Evolutionary conservation across 2,888 invertebrate species (phyloP).

Genomic region (Pyralis farinalis): DNA sequence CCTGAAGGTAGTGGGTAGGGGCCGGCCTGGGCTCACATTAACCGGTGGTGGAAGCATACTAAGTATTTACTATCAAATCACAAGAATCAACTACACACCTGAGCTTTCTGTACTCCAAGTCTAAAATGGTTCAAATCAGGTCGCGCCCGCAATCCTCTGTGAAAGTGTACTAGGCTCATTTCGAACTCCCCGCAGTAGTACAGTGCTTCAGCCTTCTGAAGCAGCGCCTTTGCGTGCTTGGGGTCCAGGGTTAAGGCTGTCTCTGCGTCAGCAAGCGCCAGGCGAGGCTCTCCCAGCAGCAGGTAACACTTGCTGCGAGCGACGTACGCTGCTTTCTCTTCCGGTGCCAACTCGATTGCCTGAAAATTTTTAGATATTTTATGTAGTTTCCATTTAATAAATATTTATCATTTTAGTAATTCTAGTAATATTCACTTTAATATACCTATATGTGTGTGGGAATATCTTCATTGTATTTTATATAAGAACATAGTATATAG

Average conservation of each 20-base stretch:
- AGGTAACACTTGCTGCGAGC: conserved; percentile 94
- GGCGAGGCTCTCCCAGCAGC: conserved; percentile 90
- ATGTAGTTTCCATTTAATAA: too few relatives aligned
- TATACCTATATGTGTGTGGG: too few relatives aligned
- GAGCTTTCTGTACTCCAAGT: conserved; percentile 93
- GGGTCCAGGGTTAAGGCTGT: conserved; percentile 88
- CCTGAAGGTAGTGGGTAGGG: too few relatives aligned
- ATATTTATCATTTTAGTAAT: too few relatives aligned
- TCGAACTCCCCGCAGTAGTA: conserved; percentile 97
- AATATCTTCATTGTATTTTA: too few relatives aligned
- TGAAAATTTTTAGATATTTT: conserved; percentile 54
- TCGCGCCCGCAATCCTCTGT: conserved; percentile 90
- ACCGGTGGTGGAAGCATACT: too few relatives aligned
- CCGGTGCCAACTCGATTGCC: conserved; percentile 93
- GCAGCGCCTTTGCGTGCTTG: conserved; percentile 83
- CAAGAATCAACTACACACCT: conserved; percentile 51
- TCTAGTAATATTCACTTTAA: too few relatives aligned
- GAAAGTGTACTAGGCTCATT: conserved; percentile 94
- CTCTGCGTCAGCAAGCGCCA: conserved; percentile 92
- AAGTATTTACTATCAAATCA: too few relatives aligned
- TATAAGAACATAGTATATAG: too few relatives aligned
- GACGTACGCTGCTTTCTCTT: conserved; percentile 92
- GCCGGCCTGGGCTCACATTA: too few relatives aligned
- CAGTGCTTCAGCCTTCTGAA: conserved; percentile 95
- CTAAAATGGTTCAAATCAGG: conserved; percentile 90